These are phyloP conservation scores for Cottoperca gobio DNA, from an alignment of 2,797 vertebrate species.

Conservation along the genomic window DNA sequence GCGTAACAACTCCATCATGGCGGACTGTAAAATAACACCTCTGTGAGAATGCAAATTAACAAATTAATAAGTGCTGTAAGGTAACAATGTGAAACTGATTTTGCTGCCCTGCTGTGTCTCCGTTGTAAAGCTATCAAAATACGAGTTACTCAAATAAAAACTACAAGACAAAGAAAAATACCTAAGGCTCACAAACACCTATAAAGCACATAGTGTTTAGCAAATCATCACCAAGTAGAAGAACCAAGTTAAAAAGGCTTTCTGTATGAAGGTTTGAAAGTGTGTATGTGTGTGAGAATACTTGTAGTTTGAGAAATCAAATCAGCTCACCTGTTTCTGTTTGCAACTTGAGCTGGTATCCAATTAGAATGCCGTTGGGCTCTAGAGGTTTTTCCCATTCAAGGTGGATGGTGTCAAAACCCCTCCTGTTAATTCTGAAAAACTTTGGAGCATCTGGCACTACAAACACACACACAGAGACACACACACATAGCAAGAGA, in stretches of 20 bases:
- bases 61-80: neutral
- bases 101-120: neutral
- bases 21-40: too few relatives aligned
- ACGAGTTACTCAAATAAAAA: neutral
- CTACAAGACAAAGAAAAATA: neutral
- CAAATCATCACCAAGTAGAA: neutral
- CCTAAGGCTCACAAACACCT: neutral
- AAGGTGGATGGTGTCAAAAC: slow-evolving; percentile 87
- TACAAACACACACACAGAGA: slow-evolving; percentile 70
- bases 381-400: slow-evolving; percentile 95
- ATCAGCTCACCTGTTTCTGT: slow-evolving; percentile 87
- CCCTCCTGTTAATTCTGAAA: slow-evolving; percentile 90
- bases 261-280: neutral
- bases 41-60: too few relatives aligned
- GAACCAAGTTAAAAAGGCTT: neutral
- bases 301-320: slow-evolving; percentile 72
- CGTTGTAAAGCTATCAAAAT: neutral
- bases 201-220: neutral
- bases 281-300: neutral
- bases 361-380: slow-evolving; percentile 93
- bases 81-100: neutral
- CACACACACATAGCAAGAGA: neutral
- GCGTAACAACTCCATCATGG: too few relatives aligned
- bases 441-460: slow-evolving; percentile 92
- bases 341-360: slow-evolving; percentile 91